Conservation (phyloP, 2,113 vertebrate species). For the Cinclus cinclus region DNA sequence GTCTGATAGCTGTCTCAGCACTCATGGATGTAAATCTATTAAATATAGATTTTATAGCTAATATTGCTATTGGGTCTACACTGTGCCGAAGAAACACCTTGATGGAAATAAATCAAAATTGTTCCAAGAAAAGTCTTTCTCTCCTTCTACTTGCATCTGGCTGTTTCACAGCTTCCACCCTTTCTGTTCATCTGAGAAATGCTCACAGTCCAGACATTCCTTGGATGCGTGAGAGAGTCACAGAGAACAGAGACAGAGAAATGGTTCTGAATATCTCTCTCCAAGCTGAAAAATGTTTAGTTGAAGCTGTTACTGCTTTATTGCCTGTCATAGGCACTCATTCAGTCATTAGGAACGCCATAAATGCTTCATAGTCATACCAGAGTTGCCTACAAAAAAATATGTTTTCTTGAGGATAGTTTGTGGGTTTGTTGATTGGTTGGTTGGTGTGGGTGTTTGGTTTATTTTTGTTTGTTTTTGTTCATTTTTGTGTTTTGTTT, state of each 20-base stretch:
- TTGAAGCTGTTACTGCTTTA: background rate
- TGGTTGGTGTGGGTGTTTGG: background rate
- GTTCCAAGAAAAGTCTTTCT: background rate
- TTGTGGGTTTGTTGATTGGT: background rate
- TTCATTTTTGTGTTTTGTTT: too few relatives aligned
- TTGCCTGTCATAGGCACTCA: background rate
- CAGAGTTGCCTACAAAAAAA: background rate
- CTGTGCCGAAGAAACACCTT: background rate
- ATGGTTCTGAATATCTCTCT: background rate
- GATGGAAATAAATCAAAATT: background rate
- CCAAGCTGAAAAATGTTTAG: background rate
- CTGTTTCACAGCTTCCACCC: background rate
- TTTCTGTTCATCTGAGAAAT: background rate
- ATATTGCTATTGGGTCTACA: background rate
- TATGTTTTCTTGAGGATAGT: background rate
- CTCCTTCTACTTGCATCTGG: background rate
- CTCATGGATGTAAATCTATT: background rate
- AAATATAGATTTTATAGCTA: background rate
- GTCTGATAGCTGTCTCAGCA: fast-evolving
- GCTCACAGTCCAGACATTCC: background rate
- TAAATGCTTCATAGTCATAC: background rate
- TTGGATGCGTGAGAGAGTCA: background rate
- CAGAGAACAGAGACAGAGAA: background rate
- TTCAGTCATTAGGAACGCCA: background rate
- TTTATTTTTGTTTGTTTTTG: background rate